Evolutionary conservation across 2,797 vertebrate species (phyloP), one percentile per base, ranked within the genome.

Genomic region (Coendou prehensilis): DNA sequence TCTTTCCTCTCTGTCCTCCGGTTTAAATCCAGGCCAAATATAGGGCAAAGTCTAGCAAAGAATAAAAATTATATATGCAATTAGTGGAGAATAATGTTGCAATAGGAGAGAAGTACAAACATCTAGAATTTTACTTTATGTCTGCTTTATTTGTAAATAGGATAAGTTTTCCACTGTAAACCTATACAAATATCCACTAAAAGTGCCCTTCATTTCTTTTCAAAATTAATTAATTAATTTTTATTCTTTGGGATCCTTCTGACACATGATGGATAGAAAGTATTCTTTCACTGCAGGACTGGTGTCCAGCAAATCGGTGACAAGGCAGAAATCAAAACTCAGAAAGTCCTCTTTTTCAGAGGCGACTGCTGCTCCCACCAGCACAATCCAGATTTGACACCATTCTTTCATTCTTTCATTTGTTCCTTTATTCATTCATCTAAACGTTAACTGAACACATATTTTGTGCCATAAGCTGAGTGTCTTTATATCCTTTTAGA

Each of bases 11-110:
- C 28, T 75, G 89, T 86, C 73, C 57, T 92, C 75, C 50, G 83
- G n/a, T 23, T 92, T 93, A 92, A 97, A 94, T 18, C 9, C 50
- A 94, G 69, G 84, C 54, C 56, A 97, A 95, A 97, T 63, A 37
- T 20, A 92, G 33, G 33, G 9, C 45, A 82, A 90, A 82, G 28
- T 87, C 90, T 92, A 94, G 81, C 54, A 91, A 95, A 87, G 45
- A 88, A 61, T 52, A 57, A 82, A 71, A 37, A 92, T 73, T 56
- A 59, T 50, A 71, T 50, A 79, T 93, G 52, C 61, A 64, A 61
- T 52, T 2, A n/a, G 15, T 22, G 1, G 5, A 33, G 20, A 79
- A 13, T 13, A n/a, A 11, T 63, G 4, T 33, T 83, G 26, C 20
- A 56, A 78, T 41, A 92, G 26, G 13, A 11, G 6, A 69, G 28